Evolutionary conservation across 2,888 invertebrate species (phyloP), one percentile per base, ranked within the genome.

Genomic region (Drosophila meridiana): DNA sequence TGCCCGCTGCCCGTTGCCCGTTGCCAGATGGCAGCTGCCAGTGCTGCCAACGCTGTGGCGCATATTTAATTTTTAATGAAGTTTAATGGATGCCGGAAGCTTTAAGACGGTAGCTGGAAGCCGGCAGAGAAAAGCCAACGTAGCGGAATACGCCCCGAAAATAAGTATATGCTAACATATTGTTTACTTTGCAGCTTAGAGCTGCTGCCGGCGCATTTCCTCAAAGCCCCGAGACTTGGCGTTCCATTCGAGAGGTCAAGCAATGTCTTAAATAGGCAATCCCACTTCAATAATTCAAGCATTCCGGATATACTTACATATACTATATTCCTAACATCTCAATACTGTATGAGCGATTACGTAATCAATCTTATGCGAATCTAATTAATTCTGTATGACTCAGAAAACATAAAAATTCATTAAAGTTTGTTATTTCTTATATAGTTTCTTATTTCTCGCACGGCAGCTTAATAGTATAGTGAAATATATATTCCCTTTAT

Each of bases 11-110:
- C 20, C 4, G 43, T 50, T 48, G 63, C 60, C 26, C 40, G 62
- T 52, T 69, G 30, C 55, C 56, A 34, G 64, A 43, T 73, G 66
- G 55, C 71, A 76, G 72, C 30, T 73, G 66, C 57, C 83, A 75
- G 70, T 73, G 83, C 72, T 73, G 61, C 59, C 83, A 75, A 73
- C 81, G 81, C 72, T 75, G 64, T 61, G 73, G 75, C 82, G 83
- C 90, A 90, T 91, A 92, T 90, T 92, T 90, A 92, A 92, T 92
- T 92, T 92, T 92, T 92, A 92, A 92, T 92, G 91, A 92, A 90
- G 86, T 92, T 91, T 91, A 92, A 92, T 92, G 92, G 91, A 92
- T 81, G 89, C 89, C 92, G 92, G 91, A 91, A 90, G 91, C 82
- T 90, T 82, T 79, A 87, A 84, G 84, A 78, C 57, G 71, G 61